These are phyloP conservation scores for Pipistrellus kuhlii DNA, from an alignment of 2,797 vertebrate species.

Conservation along the genomic window DNA sequence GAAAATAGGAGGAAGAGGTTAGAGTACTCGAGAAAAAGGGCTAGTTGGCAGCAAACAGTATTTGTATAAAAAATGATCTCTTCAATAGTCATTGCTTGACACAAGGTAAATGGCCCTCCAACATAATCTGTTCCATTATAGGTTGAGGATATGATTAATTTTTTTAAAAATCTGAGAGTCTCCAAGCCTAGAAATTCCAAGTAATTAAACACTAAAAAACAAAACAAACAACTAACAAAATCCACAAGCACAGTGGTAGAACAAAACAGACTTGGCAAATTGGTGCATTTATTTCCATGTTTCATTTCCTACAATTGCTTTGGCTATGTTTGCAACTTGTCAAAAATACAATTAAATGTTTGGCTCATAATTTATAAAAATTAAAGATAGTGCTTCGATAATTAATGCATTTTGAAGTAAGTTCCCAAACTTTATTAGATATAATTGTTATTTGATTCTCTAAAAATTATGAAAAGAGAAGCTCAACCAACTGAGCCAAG, in stretches of 20 bases:
- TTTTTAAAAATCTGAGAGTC: conserved; percentile 35
- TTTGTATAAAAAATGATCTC: not conserved
- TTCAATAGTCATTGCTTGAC: not conserved
- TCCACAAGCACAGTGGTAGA: not conserved
- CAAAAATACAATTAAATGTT: not conserved
- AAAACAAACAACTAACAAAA: not conserved
- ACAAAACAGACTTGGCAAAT: not conserved
- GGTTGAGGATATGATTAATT: not conserved
- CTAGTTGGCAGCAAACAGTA: not conserved
- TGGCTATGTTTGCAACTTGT: not conserved
- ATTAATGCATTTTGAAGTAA: conserved; percentile 50
- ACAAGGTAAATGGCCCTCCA: not conserved
- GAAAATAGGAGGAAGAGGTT: not conserved
- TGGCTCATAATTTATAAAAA: conserved; percentile 7
- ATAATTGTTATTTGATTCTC: conserved; percentile 37
- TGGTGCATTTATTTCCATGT: not conserved
- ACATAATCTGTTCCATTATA: not conserved
- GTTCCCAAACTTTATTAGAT: conserved; percentile 4
- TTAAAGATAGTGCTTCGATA: conserved; percentile 29
- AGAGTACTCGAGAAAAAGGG: not conserved
- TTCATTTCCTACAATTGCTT: conserved; percentile 31
- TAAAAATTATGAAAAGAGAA: not conserved
- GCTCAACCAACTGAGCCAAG: too few relatives aligned
- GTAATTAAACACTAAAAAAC: not conserved
- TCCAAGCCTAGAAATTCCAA: conserved; percentile 5